Conservation (phyloP, 2,888 invertebrate species). For the Drosophila prolongata region DNA sequence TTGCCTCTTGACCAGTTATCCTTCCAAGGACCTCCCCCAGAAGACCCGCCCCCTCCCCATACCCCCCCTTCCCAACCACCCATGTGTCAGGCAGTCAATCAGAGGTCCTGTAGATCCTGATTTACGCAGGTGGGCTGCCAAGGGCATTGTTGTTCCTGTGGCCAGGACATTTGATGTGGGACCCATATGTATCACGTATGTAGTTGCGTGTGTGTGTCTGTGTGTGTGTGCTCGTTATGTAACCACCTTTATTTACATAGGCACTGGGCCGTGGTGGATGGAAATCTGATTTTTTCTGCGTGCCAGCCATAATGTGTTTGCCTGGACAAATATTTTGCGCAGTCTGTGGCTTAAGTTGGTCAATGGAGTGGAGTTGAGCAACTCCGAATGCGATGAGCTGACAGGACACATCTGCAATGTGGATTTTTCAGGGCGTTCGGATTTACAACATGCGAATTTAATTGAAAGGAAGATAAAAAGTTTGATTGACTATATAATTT, state of each 20-base stretch:
- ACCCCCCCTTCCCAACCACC: constrained; percentile 11
- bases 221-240: constrained; percentile 8
- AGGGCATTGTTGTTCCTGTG: constrained; percentile 67
- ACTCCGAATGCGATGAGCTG: constrained; percentile 12
- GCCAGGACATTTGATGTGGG: constrained; percentile 55
- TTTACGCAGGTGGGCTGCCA: constrained; percentile 72
- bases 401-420: constrained; percentile 4
- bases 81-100: constrained; percentile 70
- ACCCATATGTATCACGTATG: constrained; percentile 20
- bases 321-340: constrained; percentile 47
- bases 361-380: constrained; percentile 32
- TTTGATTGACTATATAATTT: no score
- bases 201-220: background rate
- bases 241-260: constrained; percentile 39
- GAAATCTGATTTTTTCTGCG: constrained; percentile 41
- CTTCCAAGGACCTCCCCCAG: background rate
- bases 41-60: background rate
- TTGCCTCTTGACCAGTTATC: constrained; percentile 47
- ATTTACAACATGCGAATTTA: no score
- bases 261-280: constrained; percentile 62
- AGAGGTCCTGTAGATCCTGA: constrained; percentile 73
- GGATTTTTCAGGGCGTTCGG: background rate
- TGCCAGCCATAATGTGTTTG: constrained; percentile 40
- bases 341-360: constrained; percentile 43
- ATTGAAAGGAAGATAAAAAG: no score